Base-by-base conservation (phyloP, 2,888 invertebrate genomes). In the Hermaeophaga mercurialis region DNA sequence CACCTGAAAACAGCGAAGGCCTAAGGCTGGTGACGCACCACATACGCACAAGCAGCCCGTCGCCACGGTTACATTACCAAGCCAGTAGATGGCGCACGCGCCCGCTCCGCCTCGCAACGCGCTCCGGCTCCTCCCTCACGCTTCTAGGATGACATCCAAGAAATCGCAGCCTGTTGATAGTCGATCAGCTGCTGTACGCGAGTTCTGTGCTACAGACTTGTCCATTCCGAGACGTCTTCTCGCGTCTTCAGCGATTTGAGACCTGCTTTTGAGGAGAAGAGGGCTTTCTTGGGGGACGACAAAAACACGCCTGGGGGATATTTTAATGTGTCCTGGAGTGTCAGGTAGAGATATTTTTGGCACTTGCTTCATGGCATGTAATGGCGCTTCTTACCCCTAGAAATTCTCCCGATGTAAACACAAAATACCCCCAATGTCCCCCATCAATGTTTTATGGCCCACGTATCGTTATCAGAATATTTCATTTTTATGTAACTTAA, bases 141-240 rank as follows among this genome's bases (percentile, higher is more conserved):
- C 72, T 67, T 68, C 67, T 69, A 66, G 68, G 70, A 70, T 72
- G 67, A 66, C 69, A 66, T 64, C 70, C 71, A 68, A 73, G 72
- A 73, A 73, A 75, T 77, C 77, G 71, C 73, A 74, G 78, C 78
- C 78, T 79, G 78, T 79, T 79, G 78, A 77, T 79, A 77, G 76
- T 77, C 67, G 70, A 74, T 69, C 75, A 71, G 70, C 73, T 71
- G 66, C 70, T 67, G 66, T 70, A 74, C 75, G 73, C 74, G 73
- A 69, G 69, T 70, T 66, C 65, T 43, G 52, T 52, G 24, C 22
- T 12, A 44, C 14, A 43, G 43, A 24, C 24, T 43, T 24, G 26
- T 12, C 8, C 41, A 24, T 22, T 11, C 39, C 7, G 9, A 41
- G 41, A n/a, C 41, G 5, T 39, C 9, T 41, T 41, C 22, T 14